These are phyloP conservation scores for Pherbina coryleti DNA, from an alignment of 2,888 invertebrate species.

Conservation along the genomic window DNA sequence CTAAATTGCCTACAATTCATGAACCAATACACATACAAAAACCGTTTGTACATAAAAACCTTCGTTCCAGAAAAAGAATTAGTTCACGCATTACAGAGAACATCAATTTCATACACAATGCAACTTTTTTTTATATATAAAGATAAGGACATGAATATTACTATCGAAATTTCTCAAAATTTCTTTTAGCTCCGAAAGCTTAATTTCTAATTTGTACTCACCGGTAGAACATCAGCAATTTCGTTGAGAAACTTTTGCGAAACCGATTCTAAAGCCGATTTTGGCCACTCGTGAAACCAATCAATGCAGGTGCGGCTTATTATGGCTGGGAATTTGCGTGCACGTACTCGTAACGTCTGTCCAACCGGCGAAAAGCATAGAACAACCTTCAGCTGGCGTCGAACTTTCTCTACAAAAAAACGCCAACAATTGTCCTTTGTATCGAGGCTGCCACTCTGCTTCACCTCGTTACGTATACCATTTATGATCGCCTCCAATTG, in stretches of 20 bases:
- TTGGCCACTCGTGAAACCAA: constrained; percentile 99
- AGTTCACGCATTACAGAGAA: too few species aligned
- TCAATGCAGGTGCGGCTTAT: constrained; percentile 94
- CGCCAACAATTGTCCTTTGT: constrained; percentile 95
- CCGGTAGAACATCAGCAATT: constrained; percentile 81
- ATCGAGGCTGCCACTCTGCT: constrained; percentile 85
- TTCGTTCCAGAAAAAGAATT: too few species aligned
- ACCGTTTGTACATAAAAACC: too few species aligned
- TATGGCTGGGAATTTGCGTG: constrained; percentile 93
- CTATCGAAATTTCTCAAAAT: too few species aligned
- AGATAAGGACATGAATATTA: too few species aligned
- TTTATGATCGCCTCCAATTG: constrained; percentile 89
- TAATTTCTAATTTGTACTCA: constrained; percentile 61
- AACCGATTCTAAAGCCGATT: constrained; percentile 90
- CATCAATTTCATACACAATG: too few species aligned
- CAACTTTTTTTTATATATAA: too few species aligned
- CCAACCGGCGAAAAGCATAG: constrained; percentile 98
- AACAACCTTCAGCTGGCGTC: constrained; percentile 83
- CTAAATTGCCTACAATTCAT: too few species aligned
- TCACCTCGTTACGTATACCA: constrained; percentile 83
- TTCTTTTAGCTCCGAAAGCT: too few species aligned
- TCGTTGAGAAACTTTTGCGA: constrained; percentile 86
- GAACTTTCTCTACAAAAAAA: constrained; percentile 91
- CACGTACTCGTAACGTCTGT: constrained; percentile 85
- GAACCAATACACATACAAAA: too few species aligned